These are phyloP conservation scores for Spea bombifrons DNA, from an alignment of 2,113 vertebrate genomes.

Conservation along the genomic window DNA sequence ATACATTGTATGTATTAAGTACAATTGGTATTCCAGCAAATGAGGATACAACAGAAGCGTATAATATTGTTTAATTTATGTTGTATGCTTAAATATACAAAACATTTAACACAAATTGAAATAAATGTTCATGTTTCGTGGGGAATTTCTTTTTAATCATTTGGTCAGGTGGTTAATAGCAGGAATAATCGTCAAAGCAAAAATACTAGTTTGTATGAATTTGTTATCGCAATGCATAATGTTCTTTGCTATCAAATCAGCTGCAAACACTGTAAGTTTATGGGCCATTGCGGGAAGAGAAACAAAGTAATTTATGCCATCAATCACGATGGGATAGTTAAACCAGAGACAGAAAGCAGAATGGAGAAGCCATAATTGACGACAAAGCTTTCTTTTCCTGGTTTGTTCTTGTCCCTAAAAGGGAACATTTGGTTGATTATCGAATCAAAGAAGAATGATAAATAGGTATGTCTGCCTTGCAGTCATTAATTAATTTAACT, in stretches of 20 bases:
- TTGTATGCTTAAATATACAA: too few relatives aligned
- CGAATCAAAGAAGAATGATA: background rate
- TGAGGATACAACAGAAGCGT: too few relatives aligned
- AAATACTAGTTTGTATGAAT: background rate
- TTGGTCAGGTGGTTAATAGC: too few relatives aligned
- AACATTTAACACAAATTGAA: too few relatives aligned
- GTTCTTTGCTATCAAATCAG: background rate
- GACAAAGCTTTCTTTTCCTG: background rate
- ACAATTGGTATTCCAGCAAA: too few relatives aligned
- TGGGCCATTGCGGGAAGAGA: background rate
- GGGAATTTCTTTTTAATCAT: too few relatives aligned
- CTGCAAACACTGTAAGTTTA: slow-evolving; percentile 23
- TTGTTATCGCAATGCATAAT: background rate
- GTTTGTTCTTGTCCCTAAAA: slow-evolving; percentile 5
- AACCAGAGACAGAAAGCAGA: background rate
- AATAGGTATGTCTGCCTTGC: background rate
- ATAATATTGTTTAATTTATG: too few relatives aligned
- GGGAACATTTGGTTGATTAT: slow-evolving; percentile 1
- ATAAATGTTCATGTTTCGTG: too few relatives aligned
- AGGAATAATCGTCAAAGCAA: too few relatives aligned
- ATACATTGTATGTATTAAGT: too few relatives aligned
- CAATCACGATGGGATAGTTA: background rate
- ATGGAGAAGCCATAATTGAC: slow-evolving; percentile 12
- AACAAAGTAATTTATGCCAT: slow-evolving; percentile 19
- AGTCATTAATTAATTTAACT: background rate